A percentile compares a stretch with the other conserved stretches of the same genome.
These are phyloP conservation scores for Suillia variegata DNA, from an alignment of 2,888 invertebrate genomes.

Conservation along the genomic window DNA sequence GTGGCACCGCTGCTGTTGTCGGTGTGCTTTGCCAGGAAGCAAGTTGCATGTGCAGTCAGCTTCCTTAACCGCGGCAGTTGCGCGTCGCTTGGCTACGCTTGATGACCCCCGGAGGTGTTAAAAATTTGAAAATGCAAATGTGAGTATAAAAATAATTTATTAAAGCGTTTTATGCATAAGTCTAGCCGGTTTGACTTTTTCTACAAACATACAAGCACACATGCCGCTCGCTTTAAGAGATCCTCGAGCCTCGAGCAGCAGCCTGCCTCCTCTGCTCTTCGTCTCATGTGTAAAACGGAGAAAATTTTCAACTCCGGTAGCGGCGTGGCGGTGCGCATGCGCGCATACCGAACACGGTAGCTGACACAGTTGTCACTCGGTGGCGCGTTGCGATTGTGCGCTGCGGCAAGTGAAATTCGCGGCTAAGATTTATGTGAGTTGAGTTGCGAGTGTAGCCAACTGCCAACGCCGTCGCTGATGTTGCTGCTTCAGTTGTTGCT, in stretches of 20 bases:
- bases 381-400: slow-evolving; percentile 33
- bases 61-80: neutral
- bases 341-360: too few species aligned
- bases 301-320: slow-evolving; percentile 26
- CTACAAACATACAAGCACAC: too few species aligned
- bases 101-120: slow-evolving; percentile 59
- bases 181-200: slow-evolving; percentile 2
- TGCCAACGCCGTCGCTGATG: too few species aligned
- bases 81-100: slow-evolving; percentile 30
- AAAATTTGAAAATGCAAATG: slow-evolving; percentile 60
- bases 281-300: too few species aligned
- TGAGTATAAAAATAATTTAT: slow-evolving; percentile 53
- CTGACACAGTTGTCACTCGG: slow-evolving; percentile 59
- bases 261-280: too few species aligned
- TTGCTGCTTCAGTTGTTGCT: slow-evolving; percentile 7
- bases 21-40: neutral
- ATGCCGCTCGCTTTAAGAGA: too few species aligned
- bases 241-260: too few species aligned
- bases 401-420: slow-evolving; percentile 37
- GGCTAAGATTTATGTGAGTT: slow-evolving; percentile 46
- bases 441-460: slow-evolving; percentile 33
- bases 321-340: slow-evolving; percentile 13
- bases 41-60: neutral
- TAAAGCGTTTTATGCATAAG: slow-evolving; percentile 22
- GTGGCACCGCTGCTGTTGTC: neutral